These are phyloP conservation scores for Neodon shergylaensis DNA, from an alignment of 2,113 vertebrate genomes.

Conservation along the genomic window DNA sequence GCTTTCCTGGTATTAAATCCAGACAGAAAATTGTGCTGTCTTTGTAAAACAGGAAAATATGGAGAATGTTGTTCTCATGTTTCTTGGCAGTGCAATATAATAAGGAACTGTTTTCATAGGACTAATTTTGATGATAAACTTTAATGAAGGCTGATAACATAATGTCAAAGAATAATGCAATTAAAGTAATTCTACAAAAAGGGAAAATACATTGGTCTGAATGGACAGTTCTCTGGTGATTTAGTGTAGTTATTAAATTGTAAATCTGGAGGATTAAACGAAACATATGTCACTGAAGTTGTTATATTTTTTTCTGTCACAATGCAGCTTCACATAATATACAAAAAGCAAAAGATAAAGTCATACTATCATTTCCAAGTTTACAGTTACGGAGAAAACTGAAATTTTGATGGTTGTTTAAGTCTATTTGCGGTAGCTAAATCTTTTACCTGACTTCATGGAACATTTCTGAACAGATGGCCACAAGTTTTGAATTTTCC, in stretches of 20 bases:
- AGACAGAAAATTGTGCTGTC: slow-evolving; percentile 11
- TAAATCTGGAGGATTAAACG: not conserved
- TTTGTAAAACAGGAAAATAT: slow-evolving; percentile 35
- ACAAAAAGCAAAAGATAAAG: not conserved
- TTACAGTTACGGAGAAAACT: not conserved
- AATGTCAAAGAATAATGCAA: slow-evolving; percentile 28
- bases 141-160: slow-evolving; percentile 27
- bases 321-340: not conserved
- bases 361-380: not conserved
- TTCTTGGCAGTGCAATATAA: not conserved
- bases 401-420: slow-evolving; percentile 1
- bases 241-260: slow-evolving; percentile 28
- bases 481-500: not conserved
- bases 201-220: slow-evolving; percentile 12
- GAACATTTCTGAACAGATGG: slow-evolving; percentile 22
- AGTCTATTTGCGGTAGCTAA: not conserved
- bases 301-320: not conserved
- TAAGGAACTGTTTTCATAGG: not conserved
- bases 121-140: slow-evolving; percentile 21
- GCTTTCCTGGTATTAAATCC: slow-evolving; percentile 7
- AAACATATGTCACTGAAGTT: slow-evolving; percentile 6
- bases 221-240: not conserved
- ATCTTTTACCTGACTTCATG: not conserved
- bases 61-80: not conserved
- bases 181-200: slow-evolving; percentile 43